Evolutionary conservation across 2,797 vertebrate genomes (phyloP).

Genomic region (Carapus acus): DNA sequence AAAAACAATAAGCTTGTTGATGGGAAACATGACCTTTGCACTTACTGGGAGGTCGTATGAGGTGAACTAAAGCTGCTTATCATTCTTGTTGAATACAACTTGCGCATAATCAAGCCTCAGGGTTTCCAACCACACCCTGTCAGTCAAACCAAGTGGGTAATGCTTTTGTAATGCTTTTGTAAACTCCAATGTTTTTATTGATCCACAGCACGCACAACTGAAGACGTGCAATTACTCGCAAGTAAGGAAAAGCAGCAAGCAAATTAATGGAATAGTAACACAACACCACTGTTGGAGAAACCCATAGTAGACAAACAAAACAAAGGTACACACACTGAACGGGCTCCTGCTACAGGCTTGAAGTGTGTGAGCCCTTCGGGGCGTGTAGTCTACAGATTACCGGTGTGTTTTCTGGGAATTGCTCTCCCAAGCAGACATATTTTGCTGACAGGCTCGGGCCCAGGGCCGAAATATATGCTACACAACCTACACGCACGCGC

Average conservation of each 20-base stretch:
- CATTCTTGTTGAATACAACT: constrained; percentile 5
- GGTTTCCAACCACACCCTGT: constrained; percentile 4
- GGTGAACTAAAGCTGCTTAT: not conserved
- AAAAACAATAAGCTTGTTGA: too few relatives aligned
- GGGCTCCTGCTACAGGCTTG: not conserved
- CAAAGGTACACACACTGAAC: not conserved
- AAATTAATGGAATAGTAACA: not conserved
- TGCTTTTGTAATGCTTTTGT: too few relatives aligned
- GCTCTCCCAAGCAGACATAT: not conserved
- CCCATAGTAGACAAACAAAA: not conserved
- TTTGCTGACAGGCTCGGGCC: not conserved
- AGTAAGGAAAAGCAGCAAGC: too few relatives aligned
- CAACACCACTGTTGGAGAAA: not conserved
- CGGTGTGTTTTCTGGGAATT: not conserved
- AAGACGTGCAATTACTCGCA: too few relatives aligned
- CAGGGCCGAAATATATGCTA: not conserved
- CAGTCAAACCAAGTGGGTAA: too few relatives aligned
- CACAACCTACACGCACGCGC: not conserved
- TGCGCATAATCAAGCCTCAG: constrained; percentile 1
- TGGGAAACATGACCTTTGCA: not conserved
- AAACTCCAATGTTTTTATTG: too few relatives aligned
- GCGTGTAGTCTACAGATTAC: too few relatives aligned
- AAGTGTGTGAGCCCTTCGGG: not conserved
- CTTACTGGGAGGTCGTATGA: constrained; percentile 5
- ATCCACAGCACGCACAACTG: too few relatives aligned